Base-by-base conservation (phyloP, 2,113 vertebrate genomes). In the Hippocampus abdominalis region DNA sequence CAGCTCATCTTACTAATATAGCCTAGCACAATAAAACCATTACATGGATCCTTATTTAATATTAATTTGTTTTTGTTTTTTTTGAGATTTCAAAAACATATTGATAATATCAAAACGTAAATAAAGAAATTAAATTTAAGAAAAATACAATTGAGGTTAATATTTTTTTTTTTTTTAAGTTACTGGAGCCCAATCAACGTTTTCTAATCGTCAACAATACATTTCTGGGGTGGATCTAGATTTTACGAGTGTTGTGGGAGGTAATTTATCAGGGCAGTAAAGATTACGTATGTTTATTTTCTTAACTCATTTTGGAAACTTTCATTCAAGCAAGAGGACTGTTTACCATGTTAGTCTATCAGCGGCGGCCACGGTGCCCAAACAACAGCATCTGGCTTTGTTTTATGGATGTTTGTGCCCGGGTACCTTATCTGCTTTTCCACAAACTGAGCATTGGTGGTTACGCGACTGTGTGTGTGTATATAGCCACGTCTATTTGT, bases 361-460 rank as follows among this genome's bases (percentile, higher is more conserved):
- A 75, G 78, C 73, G 83, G 70, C 70, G 71, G 77, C 69, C 62
- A 18, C 12, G 76, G 61, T 72, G 59, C 66, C 85, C 80, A 82
- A 71, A 84, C 83, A 81, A 79, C 69, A 83, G 80, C 85, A 87
- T 87, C 85, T 90, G 87, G 84, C 84, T 74, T 79, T 62, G 69
- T 86, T 87, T 88, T 88, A 87, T 83, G 87, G 79, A 86, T 83
- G 84, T 89, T 89, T 88, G 81, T 82, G 75, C 62, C 64, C 60
- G 40, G 73, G 71, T 66, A 74, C 78, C 83, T 83, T 87, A 89
- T 89, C 85, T 79, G 63, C 80, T 73, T 87, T 80, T 88, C 81
- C 82, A 87, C 79, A 84, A 82, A 87, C 79, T 88, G 70, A 78
- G 78, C 80, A 86, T 84, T 81, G 86, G 82, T 87, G 85, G 82